Evolutionary conservation across 2,888 invertebrate species (phyloP).

Genomic region (Pelosia muscerda): DNA sequence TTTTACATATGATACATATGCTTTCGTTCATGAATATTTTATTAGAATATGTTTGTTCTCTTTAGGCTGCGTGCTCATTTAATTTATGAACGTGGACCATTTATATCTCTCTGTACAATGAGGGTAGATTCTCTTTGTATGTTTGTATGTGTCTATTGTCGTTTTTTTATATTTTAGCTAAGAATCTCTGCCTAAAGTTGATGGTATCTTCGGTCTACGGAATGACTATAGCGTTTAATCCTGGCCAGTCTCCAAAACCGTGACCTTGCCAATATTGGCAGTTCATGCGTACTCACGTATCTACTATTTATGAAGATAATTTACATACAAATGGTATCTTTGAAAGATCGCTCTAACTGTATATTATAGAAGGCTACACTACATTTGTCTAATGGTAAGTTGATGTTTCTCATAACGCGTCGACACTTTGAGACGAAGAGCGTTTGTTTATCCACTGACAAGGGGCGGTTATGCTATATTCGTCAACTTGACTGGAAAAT

Average conservation of each 20-base stretch:
- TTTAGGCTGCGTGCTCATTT: slow-evolving; percentile 38
- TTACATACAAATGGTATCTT: slow-evolving; percentile 72
- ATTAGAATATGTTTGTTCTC: slow-evolving; percentile 48
- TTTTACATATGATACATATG: slow-evolving; percentile 33
- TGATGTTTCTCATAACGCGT: slow-evolving; percentile 17
- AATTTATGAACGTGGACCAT: slow-evolving; percentile 53
- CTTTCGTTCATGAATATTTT: slow-evolving; percentile 49
- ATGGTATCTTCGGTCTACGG: slow-evolving; percentile 56
- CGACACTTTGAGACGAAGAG: slow-evolving; percentile 24
- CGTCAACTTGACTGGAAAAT: slow-evolving; percentile 63
- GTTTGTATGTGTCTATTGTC: background rate
- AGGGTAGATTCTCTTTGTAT: background rate
- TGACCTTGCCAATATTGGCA: slow-evolving; percentile 72
- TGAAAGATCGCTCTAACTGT: slow-evolving; percentile 61
- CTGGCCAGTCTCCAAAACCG: slow-evolving; percentile 74
- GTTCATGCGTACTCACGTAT: slow-evolving; percentile 69
- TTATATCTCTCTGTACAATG: slow-evolving; percentile 9
- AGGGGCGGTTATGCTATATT: slow-evolving; percentile 38
- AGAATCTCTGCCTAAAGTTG: slow-evolving; percentile 52
- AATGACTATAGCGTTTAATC: slow-evolving; percentile 57
- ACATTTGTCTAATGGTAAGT: slow-evolving; percentile 27
- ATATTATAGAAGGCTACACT: slow-evolving; percentile 45
- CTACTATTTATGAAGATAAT: slow-evolving; percentile 72
- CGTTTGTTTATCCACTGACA: slow-evolving; percentile 45
- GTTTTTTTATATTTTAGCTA: slow-evolving; percentile 47